Evolutionary conservation across 2,797 vertebrate genomes (phyloP).

Genomic region (Eptatretus atami): DNA sequence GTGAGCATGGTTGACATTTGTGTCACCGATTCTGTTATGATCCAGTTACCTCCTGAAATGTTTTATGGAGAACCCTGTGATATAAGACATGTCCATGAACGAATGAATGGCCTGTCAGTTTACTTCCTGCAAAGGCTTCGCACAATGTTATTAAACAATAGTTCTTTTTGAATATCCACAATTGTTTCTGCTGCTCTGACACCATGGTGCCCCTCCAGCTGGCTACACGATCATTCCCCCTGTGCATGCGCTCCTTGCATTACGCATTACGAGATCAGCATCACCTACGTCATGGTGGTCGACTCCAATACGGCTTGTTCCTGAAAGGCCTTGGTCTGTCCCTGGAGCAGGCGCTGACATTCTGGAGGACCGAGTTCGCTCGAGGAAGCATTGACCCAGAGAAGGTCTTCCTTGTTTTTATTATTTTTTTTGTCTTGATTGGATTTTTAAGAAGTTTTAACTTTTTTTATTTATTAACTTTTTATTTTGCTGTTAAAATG

Average conservation of each 20-base stretch:
- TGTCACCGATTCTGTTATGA: too few species aligned
- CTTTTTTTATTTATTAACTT: not conserved
- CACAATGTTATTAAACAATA: too few species aligned
- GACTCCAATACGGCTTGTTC: conserved; percentile 89
- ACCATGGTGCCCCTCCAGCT: conserved; percentile 19
- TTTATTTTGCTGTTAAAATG: not conserved
- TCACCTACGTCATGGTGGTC: conserved; percentile 69
- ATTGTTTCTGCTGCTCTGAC: too few species aligned
- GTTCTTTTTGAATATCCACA: too few species aligned
- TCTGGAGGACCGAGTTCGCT: conserved; percentile 74
- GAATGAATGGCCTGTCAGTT: too few species aligned
- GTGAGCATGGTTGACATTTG: conserved; percentile 21
- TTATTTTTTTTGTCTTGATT: too few species aligned
- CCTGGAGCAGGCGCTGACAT: conserved; percentile 66
- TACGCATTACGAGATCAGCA: conserved; percentile 46
- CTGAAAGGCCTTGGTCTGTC: conserved; percentile 76
- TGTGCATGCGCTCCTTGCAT: conserved; percentile 77
- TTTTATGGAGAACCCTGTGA: too few species aligned
- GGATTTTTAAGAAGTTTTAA: too few species aligned
- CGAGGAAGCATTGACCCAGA: conserved; percentile 66
- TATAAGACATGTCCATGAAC: too few species aligned
- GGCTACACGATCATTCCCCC: conserved; percentile 47
- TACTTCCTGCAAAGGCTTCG: too few species aligned
- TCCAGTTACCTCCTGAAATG: too few species aligned
- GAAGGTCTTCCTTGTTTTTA: conserved; percentile 26